Base-by-base conservation (phyloP, 2,113 vertebrate species). In the Podarcis muralis region DNA sequence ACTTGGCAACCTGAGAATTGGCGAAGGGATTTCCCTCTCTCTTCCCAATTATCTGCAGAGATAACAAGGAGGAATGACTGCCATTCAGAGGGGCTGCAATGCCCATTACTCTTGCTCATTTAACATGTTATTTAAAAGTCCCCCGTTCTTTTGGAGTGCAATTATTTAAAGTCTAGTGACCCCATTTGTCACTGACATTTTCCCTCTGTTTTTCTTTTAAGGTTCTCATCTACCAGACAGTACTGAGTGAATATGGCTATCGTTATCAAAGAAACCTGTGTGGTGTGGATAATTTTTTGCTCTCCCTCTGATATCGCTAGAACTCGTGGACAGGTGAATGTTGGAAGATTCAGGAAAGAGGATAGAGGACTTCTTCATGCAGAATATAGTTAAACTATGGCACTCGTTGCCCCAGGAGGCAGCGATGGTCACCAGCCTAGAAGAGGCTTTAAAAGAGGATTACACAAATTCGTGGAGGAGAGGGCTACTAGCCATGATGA, bases 141-240 rank as follows among this genome's bases (percentile, higher is more conserved):
- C 57, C 32, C 82, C 7, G 76, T 85, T 89, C 88, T 72, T 94
- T 87, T 80, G 66, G 59, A 89, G 88, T 68, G 59, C 79, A n/a
- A 80, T 91, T 85, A 85, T 84, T 85, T 92, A 80, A 92, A 90
- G 40, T 79, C 93, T 88, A 75, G 83, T 88, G 83, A 89, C 85
- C 62, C 82, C 78, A 90, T 89, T 66, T 35, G 32, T 83, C 0
- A 2, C 84, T 74, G 27, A 76, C 20, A 76, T 85, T 25, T 83
- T 59, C 85, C 2, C 25, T 80, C 43, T 90, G 79, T 30, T 68
- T 82, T 35, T 86, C 35, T 90, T 91, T 86, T 59, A 89, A 82
- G 85, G 57, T 83, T 90, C 15, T 62, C 43, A 9, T 53, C 85
- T 72, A 59, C 65, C 83, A 87, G 90, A 35, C 71, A 53, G 72